Percentiles rank a stretch among this genome's conserved stretches.
Evolutionary conservation across 2,113 vertebrate genomes (phyloP).

Genomic region (Nesospiza acunhae): DNA sequence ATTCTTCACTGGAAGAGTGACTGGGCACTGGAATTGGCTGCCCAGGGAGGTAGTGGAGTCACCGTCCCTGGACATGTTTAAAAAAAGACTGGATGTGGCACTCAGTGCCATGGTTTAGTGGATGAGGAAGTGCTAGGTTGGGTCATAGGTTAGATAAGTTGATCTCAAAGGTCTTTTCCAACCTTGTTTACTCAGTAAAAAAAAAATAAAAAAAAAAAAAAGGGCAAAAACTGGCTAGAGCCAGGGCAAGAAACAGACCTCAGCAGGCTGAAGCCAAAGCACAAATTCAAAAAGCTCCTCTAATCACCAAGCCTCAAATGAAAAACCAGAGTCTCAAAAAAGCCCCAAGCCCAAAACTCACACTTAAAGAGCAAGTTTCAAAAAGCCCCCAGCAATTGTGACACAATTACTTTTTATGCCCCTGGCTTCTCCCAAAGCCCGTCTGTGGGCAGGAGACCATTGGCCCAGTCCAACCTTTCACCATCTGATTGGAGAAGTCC

Average conservation of each 20-base stretch:
- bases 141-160: not conserved
- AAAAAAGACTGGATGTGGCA: not conserved
- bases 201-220: not conserved
- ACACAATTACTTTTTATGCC: not conserved
- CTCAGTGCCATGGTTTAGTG: not conserved
- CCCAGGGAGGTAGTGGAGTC: not conserved
- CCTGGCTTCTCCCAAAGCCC: not conserved
- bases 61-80: not conserved
- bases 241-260: not conserved
- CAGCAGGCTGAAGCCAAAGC: not conserved
- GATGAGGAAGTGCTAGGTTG: not conserved
- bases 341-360: not conserved
- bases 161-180: not conserved
- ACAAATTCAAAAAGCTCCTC: not conserved
- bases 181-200: not conserved
- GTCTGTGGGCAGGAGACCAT: not conserved
- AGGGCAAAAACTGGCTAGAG: not conserved
- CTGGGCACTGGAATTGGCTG: not conserved
- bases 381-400: accelerated
- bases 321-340: not conserved
- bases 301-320: not conserved
- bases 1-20: not conserved
- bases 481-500: not conserved
- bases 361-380: not conserved
- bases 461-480: not conserved